A percentile compares a stretch with the other conserved stretches of the same genome.
Conservation (phyloP, 2,113 vertebrate genomes). For the Zapus hudsonius region DNA sequence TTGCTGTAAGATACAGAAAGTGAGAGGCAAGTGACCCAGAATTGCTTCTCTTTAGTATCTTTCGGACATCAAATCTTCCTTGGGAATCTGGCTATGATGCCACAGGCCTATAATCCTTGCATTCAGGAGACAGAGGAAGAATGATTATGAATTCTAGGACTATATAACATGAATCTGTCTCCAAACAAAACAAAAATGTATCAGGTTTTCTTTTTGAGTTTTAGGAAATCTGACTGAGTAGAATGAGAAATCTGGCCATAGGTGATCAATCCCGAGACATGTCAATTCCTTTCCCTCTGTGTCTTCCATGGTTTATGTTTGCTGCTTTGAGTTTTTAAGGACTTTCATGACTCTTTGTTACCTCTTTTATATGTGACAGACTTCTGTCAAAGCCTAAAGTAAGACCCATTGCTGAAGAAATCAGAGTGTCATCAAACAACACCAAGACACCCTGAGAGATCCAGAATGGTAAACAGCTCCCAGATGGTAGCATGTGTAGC, state of each 20-base stretch:
- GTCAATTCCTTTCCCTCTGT: not conserved
- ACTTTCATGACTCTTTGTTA: fast-evolving
- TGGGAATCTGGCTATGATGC: not conserved
- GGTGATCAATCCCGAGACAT: not conserved
- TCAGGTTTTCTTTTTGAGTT: not conserved
- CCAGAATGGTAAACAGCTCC: too few relatives aligned
- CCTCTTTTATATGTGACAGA: not conserved
- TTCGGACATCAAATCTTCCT: not conserved
- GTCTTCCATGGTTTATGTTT: not conserved
- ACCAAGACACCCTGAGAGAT: too few relatives aligned
- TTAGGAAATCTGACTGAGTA: not conserved
- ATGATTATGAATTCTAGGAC: too few relatives aligned
- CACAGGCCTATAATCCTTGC: not conserved
- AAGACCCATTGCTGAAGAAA: too few relatives aligned
- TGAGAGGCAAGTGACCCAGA: not conserved
- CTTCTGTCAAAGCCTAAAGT: too few relatives aligned
- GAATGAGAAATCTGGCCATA: fast-evolving
- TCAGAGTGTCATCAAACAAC: too few relatives aligned
- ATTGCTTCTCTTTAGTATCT: not conserved
- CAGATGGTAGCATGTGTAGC: too few relatives aligned
- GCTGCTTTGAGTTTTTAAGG: fast-evolving
- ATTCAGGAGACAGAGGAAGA: not conserved
- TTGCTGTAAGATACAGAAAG: not conserved
- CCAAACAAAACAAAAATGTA: not conserved
- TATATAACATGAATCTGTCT: too few relatives aligned